Evolutionary conservation across 2,888 invertebrate species (phyloP).

Genomic region (Ectemnius continuus): DNA sequence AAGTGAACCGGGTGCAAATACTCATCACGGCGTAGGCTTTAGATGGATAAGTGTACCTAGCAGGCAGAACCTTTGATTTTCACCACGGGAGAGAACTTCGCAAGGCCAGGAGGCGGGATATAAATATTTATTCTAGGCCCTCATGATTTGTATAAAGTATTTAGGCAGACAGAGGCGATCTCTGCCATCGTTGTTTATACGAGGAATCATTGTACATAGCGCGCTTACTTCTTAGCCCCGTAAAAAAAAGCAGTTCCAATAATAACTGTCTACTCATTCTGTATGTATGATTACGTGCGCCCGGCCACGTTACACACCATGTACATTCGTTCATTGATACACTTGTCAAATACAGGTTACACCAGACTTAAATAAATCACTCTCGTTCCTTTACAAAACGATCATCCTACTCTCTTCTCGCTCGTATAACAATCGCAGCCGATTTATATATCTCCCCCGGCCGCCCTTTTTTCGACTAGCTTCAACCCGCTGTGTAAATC

Average conservation of each 20-base stretch:
- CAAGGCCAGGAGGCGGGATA: too few relatives aligned
- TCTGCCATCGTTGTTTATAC: slow-evolving; percentile 66
- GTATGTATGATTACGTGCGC: slow-evolving; percentile 60
- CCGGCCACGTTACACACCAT: slow-evolving; percentile 67
- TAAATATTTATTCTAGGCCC: slow-evolving; percentile 51
- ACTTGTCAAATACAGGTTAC: slow-evolving; percentile 71
- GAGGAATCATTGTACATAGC: slow-evolving; percentile 60
- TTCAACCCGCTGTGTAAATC: background rate
- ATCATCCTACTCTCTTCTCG: background rate
- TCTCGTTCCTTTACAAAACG: slow-evolving; percentile 1
- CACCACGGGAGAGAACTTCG: slow-evolving; percentile 27
- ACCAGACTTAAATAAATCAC: slow-evolving; percentile 54
- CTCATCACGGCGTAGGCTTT: slow-evolving; percentile 43
- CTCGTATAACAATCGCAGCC: background rate
- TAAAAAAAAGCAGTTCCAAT: background rate
- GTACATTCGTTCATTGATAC: slow-evolving; percentile 71
- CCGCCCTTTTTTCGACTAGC: background rate
- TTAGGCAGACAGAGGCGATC: slow-evolving; percentile 30
- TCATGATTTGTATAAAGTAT: slow-evolving; percentile 66
- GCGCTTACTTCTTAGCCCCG: slow-evolving; percentile 45
- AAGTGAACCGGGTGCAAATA: slow-evolving; percentile 54
- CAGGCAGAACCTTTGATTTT: slow-evolving; percentile 41
- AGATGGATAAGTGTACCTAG: slow-evolving; percentile 51
- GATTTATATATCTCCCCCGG: background rate
- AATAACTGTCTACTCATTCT: slow-evolving; percentile 57